Conservation (phyloP, 2,797 vertebrate genomes). For the Thaleichthys pacificus region DNA sequence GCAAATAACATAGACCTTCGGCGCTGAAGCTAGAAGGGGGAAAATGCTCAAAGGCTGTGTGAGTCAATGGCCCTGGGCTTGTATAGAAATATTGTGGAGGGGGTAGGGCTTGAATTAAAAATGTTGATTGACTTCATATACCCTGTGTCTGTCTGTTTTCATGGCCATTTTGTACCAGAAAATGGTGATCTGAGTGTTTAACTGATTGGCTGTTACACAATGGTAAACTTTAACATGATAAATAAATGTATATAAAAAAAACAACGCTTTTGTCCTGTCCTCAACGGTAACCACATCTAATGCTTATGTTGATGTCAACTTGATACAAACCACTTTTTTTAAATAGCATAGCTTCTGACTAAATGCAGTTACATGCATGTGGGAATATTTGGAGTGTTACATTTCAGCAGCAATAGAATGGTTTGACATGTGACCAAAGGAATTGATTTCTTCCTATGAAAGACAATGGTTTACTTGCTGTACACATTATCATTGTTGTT, state of each 20-base stretch:
- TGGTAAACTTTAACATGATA: slow-evolving; percentile 26
- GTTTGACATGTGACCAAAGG: slow-evolving; percentile 55
- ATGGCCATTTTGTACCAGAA: slow-evolving; percentile 54
- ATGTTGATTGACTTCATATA: slow-evolving; percentile 45
- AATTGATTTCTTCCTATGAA: slow-evolving; percentile 34
- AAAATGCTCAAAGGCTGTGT: slow-evolving; percentile 12
- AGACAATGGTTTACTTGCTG: slow-evolving; percentile 33
- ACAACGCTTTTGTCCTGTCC: slow-evolving; percentile 54
- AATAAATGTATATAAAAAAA: slow-evolving; percentile 53
- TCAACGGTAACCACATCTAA: slow-evolving; percentile 45
- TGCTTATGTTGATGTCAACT: slow-evolving; percentile 45
- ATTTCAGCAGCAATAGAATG: slow-evolving; percentile 28
- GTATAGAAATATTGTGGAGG: slow-evolving; percentile 45
- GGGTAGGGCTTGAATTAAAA: slow-evolving; percentile 37
- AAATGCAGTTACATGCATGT: slow-evolving; percentile 60
- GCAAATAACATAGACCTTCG: slow-evolving; percentile 31
- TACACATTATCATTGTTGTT: slow-evolving; percentile 26
- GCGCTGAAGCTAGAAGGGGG: slow-evolving; percentile 15
- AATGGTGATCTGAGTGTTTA: slow-evolving; percentile 42
- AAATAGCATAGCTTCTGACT: slow-evolving; percentile 38
- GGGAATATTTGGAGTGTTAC: slow-evolving; percentile 33
- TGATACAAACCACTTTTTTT: slow-evolving; percentile 30
- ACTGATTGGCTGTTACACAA: slow-evolving; percentile 38
- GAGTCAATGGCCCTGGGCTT: slow-evolving; percentile 23
- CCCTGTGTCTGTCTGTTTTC: slow-evolving; percentile 44